Evolutionary conservation across 2,888 invertebrate genomes (phyloP).

Genomic region (Allophyes oxyacanthae): DNA sequence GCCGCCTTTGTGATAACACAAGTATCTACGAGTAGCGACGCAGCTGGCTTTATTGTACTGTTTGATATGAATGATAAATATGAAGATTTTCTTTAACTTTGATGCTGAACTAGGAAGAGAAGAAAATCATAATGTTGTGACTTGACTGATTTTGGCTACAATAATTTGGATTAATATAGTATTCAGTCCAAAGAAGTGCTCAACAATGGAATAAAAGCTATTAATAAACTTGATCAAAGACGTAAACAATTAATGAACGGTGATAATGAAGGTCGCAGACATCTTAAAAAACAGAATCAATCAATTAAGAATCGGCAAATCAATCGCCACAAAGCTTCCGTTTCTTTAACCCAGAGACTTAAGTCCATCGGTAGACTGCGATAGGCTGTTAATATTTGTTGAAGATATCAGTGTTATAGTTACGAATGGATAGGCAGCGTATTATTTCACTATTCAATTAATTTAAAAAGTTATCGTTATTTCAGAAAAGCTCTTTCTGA

Average conservation of each 20-base stretch:
- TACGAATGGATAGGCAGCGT: no score
- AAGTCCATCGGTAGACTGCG: no score
- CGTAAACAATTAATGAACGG: neutral
- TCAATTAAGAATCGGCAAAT: no score
- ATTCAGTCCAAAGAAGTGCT: neutral
- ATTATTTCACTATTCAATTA: no score
- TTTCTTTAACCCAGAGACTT: no score
- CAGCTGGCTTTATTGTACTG: conserved; percentile 39
- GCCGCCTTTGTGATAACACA: conserved; percentile 68
- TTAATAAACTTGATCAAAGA: neutral
- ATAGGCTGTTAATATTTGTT: no score
- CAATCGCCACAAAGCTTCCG: no score
- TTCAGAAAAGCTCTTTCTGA: no score
- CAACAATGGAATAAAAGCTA: neutral
- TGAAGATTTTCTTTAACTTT: conserved; percentile 9
- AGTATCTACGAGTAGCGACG: conserved; percentile 39
- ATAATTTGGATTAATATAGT: neutral
- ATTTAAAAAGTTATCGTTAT: no score
- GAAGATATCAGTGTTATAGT: no score
- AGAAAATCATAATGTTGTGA: neutral
- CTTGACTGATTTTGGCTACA: neutral
- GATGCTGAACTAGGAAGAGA: neutral
- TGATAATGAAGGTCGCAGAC: neutral
- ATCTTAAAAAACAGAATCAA: no score
- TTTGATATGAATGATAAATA: conserved; percentile 1